Evolutionary conservation across 2,113 vertebrate species (phyloP).

Genomic region (Clarias gariepinus): DNA sequence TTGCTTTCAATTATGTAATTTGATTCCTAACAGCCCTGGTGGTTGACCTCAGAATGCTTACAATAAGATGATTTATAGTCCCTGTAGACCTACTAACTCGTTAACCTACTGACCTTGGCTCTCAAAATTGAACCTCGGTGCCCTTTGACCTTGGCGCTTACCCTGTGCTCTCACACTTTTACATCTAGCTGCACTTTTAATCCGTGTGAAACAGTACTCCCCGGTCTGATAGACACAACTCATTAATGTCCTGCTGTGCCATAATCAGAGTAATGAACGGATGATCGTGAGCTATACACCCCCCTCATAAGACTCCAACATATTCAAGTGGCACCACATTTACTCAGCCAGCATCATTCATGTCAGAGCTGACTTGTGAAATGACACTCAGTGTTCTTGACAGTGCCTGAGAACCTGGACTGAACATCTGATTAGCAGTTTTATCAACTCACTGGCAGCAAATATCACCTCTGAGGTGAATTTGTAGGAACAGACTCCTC

Average conservation of each 20-base stretch:
- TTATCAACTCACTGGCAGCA: conserved; percentile 35
- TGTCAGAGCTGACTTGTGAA: background rate
- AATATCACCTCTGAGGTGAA: background rate
- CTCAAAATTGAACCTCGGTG: conserved; percentile 16
- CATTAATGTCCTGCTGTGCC: conserved; percentile 24
- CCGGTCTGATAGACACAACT: background rate
- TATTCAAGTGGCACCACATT: background rate
- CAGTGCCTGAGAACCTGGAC: background rate
- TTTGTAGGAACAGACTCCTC: background rate
- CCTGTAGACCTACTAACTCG: conserved; percentile 26
- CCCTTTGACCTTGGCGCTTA: conserved; percentile 39
- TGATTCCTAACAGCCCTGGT: background rate
- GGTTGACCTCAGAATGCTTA: background rate
- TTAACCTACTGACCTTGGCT: conserved; percentile 46
- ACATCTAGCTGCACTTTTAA: conserved; percentile 32
- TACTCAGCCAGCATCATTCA: background rate
- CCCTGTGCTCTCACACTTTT: conserved; percentile 34
- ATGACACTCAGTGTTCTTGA: conserved; percentile 22
- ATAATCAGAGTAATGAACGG: conserved; percentile 36
- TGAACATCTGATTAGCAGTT: conserved; percentile 38
- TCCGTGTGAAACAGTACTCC: conserved; percentile 26
- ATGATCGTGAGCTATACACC: conserved; percentile 19
- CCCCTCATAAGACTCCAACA: conserved; percentile 27
- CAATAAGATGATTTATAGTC: conserved; percentile 31
- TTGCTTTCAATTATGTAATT: background rate